phyloP scores from a whole-genome alignment of 2,888 invertebrate species.

The Cephus pygmeus region DNA sequence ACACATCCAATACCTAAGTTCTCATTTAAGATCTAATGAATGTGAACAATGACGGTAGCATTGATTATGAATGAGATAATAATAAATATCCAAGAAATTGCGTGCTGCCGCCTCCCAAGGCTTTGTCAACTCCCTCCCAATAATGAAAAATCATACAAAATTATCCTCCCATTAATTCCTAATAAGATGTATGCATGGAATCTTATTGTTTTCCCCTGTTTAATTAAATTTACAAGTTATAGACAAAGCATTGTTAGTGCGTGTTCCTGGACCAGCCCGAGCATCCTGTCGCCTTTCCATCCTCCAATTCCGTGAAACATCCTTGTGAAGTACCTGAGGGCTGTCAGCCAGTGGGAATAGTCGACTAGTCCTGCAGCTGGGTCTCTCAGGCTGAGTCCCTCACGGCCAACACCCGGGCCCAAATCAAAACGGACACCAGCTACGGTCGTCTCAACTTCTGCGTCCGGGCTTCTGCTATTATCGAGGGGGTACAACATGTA shows the following conservation, averaged over 20 bases:
- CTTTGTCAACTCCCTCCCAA: background rate
- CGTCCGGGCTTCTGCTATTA: constrained; percentile 61
- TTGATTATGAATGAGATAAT: background rate
- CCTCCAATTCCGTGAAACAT: constrained; percentile 58
- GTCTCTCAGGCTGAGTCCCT: constrained; percentile 70
- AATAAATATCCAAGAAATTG: background rate
- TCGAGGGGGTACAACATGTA: background rate
- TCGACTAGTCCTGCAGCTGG: constrained; percentile 70
- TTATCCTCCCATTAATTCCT: background rate
- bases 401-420: constrained; percentile 67
- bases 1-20: constrained; percentile 1
- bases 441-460: constrained; percentile 64
- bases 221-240: background rate
- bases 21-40: background rate
- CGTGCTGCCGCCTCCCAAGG: constrained; percentile 8
- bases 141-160: background rate
- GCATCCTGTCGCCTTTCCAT: constrained; percentile 29
- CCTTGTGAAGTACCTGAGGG: constrained; percentile 66
- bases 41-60: background rate
- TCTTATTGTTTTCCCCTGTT: background rate
- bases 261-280: constrained; percentile 18
- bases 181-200: background rate
- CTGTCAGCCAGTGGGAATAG: constrained; percentile 72
- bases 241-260: constrained; percentile 34
- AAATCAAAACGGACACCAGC: constrained; percentile 65